Base-by-base conservation (phyloP, 2,888 invertebrate species). In the Marronus borbonicus region DNA sequence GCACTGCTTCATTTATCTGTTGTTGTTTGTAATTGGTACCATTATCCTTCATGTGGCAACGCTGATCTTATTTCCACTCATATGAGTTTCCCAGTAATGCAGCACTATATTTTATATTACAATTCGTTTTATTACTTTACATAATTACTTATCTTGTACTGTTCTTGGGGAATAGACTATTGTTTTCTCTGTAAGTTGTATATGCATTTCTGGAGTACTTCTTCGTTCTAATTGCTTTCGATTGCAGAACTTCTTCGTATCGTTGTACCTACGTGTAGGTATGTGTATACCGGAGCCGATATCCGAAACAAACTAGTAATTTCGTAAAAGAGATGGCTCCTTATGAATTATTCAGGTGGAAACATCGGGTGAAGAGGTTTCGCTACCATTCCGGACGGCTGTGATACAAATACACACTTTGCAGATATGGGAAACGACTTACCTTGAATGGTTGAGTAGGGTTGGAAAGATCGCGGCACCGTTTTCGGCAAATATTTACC, bases 231-330 rank as follows among this genome's bases (percentile, higher is more conserved):
- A 44, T 44, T 10, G 12, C 44, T 44, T 44, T 44, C 8, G 10
- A 12, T 44, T 44, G 44, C 44, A 12, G 44, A 44, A 44, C 44
- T 44, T 44, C 44, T 44, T 44, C 44, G 44, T 55, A 55, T 3
- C 7, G 4, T 55, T 20, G 55, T 55, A 55, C n/a, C 55, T 17
- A 17, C 8, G 44, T 44, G 12, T 3, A 20, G 17, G 1, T 65
- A 20, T 24, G 20, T 44, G 49, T 66, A 66, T 20, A 49, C 49
- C 66, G 66, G 12, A 10, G 49, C 49, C 66, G 66, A 66, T 24
- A 66, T 66, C 66, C 66, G 66, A 66, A 66, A 66, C 66, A 66
- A 66, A 66, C 66, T 66, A 66, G 66, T 66, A 44, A 66, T 66
- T 66, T 66, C 49, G 66, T 66, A 66, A 44, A 66, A 66, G 66